phyloP scores from a whole-genome alignment of 2,888 invertebrate genomes.

The Ethmia dodecea region DNA sequence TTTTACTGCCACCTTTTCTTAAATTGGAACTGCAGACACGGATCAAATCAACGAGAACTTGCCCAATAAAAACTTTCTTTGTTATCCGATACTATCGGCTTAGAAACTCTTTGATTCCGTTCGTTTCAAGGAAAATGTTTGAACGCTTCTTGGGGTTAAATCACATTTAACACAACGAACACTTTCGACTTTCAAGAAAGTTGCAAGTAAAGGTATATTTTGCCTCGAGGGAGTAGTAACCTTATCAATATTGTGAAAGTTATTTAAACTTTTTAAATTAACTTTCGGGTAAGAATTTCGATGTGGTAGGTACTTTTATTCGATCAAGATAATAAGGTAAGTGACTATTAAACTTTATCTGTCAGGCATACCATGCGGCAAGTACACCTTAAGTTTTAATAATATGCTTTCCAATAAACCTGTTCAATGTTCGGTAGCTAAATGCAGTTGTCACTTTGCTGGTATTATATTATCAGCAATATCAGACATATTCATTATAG shows the following conservation, averaged over 20 bases:
- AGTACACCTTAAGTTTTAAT: too few species aligned
- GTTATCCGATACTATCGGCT: constrained; percentile 66
- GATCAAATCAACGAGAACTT: constrained; percentile 57
- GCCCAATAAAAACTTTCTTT: constrained; percentile 73
- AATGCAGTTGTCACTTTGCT: too few species aligned
- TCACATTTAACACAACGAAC: constrained; percentile 22
- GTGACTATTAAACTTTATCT: too few species aligned
- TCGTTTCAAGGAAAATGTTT: constrained; percentile 37
- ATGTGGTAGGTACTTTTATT: constrained; percentile 4
- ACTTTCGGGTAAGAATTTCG: constrained; percentile 29
- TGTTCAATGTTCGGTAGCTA: too few species aligned
- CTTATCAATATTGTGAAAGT: constrained; percentile 28
- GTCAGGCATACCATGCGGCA: too few species aligned
- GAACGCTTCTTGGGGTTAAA: constrained; percentile 22
- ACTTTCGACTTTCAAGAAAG: too few species aligned
- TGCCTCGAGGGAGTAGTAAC: constrained; percentile 4
- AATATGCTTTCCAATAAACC: too few species aligned
- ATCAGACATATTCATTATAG: too few species aligned
- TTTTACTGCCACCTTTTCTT: constrained; percentile 56
- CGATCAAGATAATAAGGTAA: neutral
- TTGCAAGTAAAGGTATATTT: neutral
- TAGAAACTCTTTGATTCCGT: constrained; percentile 55
- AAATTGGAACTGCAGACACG: constrained; percentile 67
- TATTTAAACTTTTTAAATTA: constrained; percentile 44
- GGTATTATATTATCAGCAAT: too few species aligned